Base-by-base conservation (phyloP, 2,888 invertebrate species). In the Nomada hirtipes region DNA sequence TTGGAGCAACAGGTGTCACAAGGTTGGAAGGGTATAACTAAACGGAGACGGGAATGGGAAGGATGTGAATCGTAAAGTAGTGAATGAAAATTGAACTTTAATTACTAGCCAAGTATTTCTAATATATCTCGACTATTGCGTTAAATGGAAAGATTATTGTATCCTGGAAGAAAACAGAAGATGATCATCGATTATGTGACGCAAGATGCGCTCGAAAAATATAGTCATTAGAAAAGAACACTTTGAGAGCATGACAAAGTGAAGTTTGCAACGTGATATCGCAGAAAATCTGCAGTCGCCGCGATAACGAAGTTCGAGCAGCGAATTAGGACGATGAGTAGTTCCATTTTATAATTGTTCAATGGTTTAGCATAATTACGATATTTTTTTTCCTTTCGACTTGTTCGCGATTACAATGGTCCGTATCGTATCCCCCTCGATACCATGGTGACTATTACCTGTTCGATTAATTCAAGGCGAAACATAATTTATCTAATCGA, bases 311-410 rank as follows among this genome's bases (percentile, higher is more conserved):
- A 63, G 61, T 71, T 75, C 61, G 74, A 61, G 61, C 69, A 65
- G 60, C 63, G 73, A 76, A 80, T 63, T 59, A 53, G 47, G 76
- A 67, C 29, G 64, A 82, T 76, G 82, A 23, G 80, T 85, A 79
- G 81, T 69, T 68, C 70, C 65, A 59, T n/a, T 29, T 63, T 57
- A n/a, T 63, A 55, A 78, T 74, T 73, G 61, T 18, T 47, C 73
- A 47, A 82, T 76, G 84, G 82, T 88, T 87, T 88, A 82, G 84
- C 88, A 79, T 89, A 88, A 87, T 89, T 87, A 82, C 82, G 36
- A 67, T 79, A 89, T 89, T 89, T 89, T 90, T 90, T 90, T 84
- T 82, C 52, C 57, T 53, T 18, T 29, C 68, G 4, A 11, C 84
- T 15, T 47, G 11, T 47, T 15, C 15, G 4, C 15, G 15, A 47